Percentiles rank a stretch among this genome's conserved stretches.
Evolutionary conservation across 2,797 vertebrate genomes (phyloP).

Genomic region (Astyanax mexicanus): DNA sequence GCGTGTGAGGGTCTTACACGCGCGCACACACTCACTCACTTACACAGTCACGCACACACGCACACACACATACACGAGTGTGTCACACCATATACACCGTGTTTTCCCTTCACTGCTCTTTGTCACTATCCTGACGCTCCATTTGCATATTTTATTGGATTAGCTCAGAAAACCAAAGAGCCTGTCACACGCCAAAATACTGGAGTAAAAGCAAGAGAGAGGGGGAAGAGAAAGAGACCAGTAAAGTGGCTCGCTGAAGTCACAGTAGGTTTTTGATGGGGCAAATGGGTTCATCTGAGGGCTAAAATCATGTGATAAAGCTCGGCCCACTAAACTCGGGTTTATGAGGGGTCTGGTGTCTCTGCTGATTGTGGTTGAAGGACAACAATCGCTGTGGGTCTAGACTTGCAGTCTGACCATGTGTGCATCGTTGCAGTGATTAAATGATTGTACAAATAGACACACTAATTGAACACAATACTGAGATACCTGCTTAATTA

Average conservation of each 20-base stretch:
- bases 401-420: not conserved
- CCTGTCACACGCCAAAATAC: slow-evolving; percentile 51
- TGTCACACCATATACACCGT: slow-evolving; percentile 42
- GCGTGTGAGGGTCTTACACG: slow-evolving; percentile 6
- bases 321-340: not conserved
- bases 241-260: not conserved
- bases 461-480: too few species aligned
- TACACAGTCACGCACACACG: slow-evolving; percentile 10
- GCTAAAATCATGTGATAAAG: not conserved
- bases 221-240: not conserved
- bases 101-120: slow-evolving; percentile 50
- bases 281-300: not conserved
- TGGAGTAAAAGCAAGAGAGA: slow-evolving; percentile 14
- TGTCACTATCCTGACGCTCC: slow-evolving; percentile 52
- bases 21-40: too few species aligned
- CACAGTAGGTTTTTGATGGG: not conserved
- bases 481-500: too few species aligned
- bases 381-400: not conserved
- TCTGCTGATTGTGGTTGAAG: not conserved
- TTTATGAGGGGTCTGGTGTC: not conserved
- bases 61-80: slow-evolving; percentile 10
- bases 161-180: slow-evolving; percentile 58
- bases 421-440: too few species aligned
- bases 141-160: slow-evolving; percentile 71
- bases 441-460: too few species aligned